These are phyloP conservation scores for Spea multiplicata DNA, from an alignment of 2,113 vertebrate genomes.

Conservation along the genomic window DNA sequence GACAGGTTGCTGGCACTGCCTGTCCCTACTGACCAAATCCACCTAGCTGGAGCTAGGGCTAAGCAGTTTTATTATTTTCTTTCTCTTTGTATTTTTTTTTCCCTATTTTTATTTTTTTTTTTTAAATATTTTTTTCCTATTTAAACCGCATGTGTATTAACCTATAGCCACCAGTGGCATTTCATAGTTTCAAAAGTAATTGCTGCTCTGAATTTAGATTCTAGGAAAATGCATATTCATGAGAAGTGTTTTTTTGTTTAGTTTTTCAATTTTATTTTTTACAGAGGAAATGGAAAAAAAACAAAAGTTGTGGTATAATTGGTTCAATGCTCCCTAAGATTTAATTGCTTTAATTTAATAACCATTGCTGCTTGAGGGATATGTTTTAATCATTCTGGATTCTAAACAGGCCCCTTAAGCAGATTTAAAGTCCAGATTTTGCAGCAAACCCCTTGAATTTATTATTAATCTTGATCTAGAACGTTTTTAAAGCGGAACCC, in stretches of 20 bases:
- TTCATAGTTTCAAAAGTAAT: conserved; percentile 86
- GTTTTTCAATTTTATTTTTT: conserved; percentile 49
- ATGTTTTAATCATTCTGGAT: background rate
- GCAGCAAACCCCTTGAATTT: conserved; percentile 70
- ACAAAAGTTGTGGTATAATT: conserved; percentile 80
- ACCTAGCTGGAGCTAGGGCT: conserved; percentile 92
- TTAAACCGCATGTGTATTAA: conserved; percentile 76
- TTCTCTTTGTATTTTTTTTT: conserved; percentile 82
- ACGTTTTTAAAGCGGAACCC: conserved; percentile 60
- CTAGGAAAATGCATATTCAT: conserved; percentile 78
- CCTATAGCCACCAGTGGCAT: conserved; percentile 82
- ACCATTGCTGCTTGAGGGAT: conserved; percentile 23
- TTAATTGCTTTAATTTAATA: conserved; percentile 72
- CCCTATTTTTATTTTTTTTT: conserved; percentile 61
- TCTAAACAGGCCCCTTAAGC: background rate
- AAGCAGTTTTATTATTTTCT: conserved; percentile 76
- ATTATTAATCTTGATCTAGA: conserved; percentile 60
- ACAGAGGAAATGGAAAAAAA: conserved; percentile 39
- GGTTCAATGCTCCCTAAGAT: conserved; percentile 82
- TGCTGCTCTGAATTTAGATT: conserved; percentile 85
- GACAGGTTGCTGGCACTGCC: conserved; percentile 95
- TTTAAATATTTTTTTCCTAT: conserved; percentile 74
- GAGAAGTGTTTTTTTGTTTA: conserved; percentile 70
- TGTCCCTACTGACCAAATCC: conserved; percentile 94
- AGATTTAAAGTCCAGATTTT: conserved; percentile 67